phyloP scores from a whole-genome alignment of 2,797 vertebrate genomes.

The Gallinago stenura region DNA sequence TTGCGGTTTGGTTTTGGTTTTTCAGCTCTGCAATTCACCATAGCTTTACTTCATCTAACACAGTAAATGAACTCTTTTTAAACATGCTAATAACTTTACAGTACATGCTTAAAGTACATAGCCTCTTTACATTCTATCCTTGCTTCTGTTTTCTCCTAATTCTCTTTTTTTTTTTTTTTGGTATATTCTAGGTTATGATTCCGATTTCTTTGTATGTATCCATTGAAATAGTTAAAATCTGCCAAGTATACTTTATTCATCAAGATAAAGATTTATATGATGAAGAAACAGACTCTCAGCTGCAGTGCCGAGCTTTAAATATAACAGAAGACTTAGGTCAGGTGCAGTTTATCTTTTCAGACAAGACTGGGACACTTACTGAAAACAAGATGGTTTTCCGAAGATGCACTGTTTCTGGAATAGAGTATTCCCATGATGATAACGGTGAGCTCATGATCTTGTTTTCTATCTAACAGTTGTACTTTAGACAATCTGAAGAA shows the following conservation, averaged over 20 bases:
- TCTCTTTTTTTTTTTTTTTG: background rate
- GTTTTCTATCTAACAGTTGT: background rate
- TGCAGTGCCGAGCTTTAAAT: conserved; percentile 95
- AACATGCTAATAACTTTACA: conserved; percentile 12
- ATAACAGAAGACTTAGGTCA: conserved; percentile 98
- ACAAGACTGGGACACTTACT: conserved; percentile 97
- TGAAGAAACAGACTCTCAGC: conserved; percentile 92
- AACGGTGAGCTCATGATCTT: conserved; percentile 85
- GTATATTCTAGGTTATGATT: conserved; percentile 89
- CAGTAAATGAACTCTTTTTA: conserved; percentile 56
- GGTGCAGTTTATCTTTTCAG: conserved; percentile 97
- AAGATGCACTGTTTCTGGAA: conserved; percentile 93
- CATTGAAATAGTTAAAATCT: conserved; percentile 97
- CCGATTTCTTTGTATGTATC: conserved; percentile 98
- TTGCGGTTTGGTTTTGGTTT: background rate
- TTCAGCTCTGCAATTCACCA: conserved; percentile 18
- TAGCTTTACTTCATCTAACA: conserved; percentile 49
- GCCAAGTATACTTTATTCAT: conserved; percentile 97
- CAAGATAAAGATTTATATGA: conserved; percentile 94
- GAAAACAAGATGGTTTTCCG: conserved; percentile 99
- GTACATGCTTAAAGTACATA: conserved; percentile 10
- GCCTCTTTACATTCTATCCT: background rate
- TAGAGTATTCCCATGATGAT: conserved; percentile 96
- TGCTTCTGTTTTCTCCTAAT: background rate
- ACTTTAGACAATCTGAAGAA: background rate